These are phyloP conservation scores for Heliconius erato DNA, from an alignment of 2,888 invertebrate species.

Conservation along the genomic window DNA sequence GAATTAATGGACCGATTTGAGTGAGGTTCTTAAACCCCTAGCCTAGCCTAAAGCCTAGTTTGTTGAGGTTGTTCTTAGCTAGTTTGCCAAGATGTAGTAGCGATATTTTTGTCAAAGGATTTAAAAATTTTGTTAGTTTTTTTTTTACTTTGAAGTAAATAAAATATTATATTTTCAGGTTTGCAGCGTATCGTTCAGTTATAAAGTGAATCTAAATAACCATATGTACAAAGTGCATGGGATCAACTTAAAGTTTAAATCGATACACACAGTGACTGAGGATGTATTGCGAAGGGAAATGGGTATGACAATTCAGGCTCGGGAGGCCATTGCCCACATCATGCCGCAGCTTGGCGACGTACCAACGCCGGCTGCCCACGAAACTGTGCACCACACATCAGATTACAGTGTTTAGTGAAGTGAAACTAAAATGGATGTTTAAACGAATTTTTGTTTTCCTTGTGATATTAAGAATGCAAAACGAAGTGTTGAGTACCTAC, in stretches of 20 bases:
- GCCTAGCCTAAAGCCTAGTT: too few relatives aligned
- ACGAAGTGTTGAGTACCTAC: neutral
- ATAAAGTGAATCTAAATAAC: slow-evolving; percentile 83
- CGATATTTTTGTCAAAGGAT: too few relatives aligned
- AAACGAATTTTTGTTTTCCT: neutral
- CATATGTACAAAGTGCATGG: slow-evolving; percentile 82
- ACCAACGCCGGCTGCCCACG: slow-evolving; percentile 74
- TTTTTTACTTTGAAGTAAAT: too few relatives aligned
- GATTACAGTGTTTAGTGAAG: slow-evolving; percentile 54
- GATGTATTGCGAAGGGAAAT: slow-evolving; percentile 76
- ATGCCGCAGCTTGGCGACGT: slow-evolving; percentile 70
- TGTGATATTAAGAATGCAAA: neutral
- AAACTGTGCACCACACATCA: slow-evolving; percentile 65
- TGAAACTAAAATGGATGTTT: neutral
- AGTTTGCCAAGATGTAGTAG: too few relatives aligned
- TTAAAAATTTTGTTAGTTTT: too few relatives aligned
- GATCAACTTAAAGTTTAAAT: slow-evolving; percentile 82
- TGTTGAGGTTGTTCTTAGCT: too few relatives aligned
- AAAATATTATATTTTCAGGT: slow-evolving; percentile 65
- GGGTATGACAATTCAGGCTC: slow-evolving; percentile 70
- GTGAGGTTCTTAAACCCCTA: too few relatives aligned
- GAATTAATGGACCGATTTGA: too few relatives aligned
- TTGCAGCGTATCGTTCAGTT: slow-evolving; percentile 82
- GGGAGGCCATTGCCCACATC: slow-evolving; percentile 73
- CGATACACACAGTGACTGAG: slow-evolving; percentile 80